Evolutionary conservation across 2,797 vertebrate species (phyloP), one percentile per base, ranked within the genome.

Genomic region (Choloepus didactylus): DNA sequence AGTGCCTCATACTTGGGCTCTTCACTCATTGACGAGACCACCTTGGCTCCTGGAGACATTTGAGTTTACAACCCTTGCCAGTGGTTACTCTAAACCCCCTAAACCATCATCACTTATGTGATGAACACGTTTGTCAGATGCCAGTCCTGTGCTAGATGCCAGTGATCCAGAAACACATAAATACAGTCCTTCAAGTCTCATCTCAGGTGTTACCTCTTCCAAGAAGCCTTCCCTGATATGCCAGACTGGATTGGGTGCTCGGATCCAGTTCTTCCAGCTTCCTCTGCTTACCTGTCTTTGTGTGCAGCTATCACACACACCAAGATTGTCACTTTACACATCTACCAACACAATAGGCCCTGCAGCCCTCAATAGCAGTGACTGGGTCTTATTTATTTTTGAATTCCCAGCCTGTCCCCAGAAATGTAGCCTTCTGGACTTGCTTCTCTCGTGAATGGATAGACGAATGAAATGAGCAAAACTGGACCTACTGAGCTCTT

Each of bases 21-120:
- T 54, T 49, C 10, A 7, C 44, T 60, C 16, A 14, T 15, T 60
- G 3, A 82, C 60, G 27, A 56, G 18, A 10, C 14, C 19, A 16
- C 23, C 5, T 5, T 46, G 60, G 12, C 19, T 54, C 49, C 31
- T 62, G 73, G 41, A 11, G 9, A 41, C 2, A 3, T 19, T 9
- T 41, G 72, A 38, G 29, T 64, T 19, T 62, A 16, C 35, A 62
- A 5, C 2, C 41, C 18, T 72, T 23, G 1, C 35, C 54, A 6
- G 1, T 3, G 19, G 25, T 31, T n/a, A 44, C 23, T 51, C 49
- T n/a, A n/a, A 11, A 14, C 38, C 11, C 6, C 6, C 16, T 23
- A 46, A 29, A 0, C 1, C 0, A 2, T n/a, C 69, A 12, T 1
- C 1, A 5, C 5, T 66, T 35, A 1, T 9, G 18, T 0, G 38